Conservation (phyloP, 2,888 invertebrate species). For the Muscina levida region DNA sequence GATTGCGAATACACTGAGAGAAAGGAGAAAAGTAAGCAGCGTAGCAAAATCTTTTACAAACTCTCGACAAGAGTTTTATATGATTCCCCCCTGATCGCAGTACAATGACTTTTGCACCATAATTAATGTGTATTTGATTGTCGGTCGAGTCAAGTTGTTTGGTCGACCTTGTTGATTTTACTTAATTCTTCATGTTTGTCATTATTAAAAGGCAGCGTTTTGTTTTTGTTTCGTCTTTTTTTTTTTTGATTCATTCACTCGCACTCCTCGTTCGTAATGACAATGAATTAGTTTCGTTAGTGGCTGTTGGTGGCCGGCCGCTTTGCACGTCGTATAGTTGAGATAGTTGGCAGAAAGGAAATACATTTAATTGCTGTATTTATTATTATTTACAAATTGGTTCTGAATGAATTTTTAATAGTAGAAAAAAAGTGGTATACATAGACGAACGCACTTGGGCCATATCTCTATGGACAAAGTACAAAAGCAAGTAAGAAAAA, state of each 20-base stretch:
- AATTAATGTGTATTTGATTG: slow-evolving; percentile 40
- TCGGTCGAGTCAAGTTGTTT: too few relatives aligned
- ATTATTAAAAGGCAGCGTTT: neutral
- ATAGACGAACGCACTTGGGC: too few relatives aligned
- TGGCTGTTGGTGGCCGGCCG: too few relatives aligned
- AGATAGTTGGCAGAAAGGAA: too few relatives aligned
- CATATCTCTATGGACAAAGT: too few relatives aligned
- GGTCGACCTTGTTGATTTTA: slow-evolving; percentile 47
- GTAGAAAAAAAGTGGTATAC: too few relatives aligned
- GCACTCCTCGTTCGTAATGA: too few relatives aligned
- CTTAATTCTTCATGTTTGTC: neutral
- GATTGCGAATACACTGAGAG: too few relatives aligned
- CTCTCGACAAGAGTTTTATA: neutral
- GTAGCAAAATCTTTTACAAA: neutral
- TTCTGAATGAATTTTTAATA: slow-evolving; percentile 9
- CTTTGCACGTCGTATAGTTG: too few relatives aligned
- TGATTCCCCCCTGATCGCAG: neutral
- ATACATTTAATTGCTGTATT: neutral
- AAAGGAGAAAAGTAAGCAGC: neutral
- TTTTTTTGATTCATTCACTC: neutral
- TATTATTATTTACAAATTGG: neutral
- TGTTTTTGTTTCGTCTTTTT: neutral
- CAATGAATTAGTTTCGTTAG: too few relatives aligned
- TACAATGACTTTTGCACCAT: slow-evolving; percentile 12
- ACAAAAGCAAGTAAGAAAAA: too few relatives aligned